Evolutionary conservation across 2,797 vertebrate species (phyloP), one percentile per base, ranked within the genome.

Genomic region (Acanthurus tractus): DNA sequence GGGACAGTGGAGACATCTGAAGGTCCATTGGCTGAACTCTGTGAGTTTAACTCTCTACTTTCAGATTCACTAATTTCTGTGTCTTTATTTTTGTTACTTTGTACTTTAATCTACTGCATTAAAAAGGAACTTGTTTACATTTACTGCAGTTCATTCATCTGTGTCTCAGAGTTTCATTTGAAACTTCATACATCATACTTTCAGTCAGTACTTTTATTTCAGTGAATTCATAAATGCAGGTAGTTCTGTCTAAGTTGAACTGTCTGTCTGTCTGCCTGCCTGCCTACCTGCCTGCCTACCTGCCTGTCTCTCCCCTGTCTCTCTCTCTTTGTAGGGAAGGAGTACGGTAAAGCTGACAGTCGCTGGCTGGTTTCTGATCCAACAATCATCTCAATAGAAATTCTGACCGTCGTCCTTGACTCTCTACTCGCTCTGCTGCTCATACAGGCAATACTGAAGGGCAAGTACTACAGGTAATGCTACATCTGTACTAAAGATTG

Each of bases 271-370:
- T 25, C 3, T 25, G 25, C 22, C 9, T 54, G 10, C 8, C 9
- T 58, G 17, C 38, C 2, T 57, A 2, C 15, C 57, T 59, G 38
- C 12, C 56, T 14, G 2, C 20, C 18, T 58, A 18, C 40, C 57
- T 59, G 15, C 20, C 22, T 62, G 6, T 34, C 6, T 25, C 4
- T 9, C 17, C 34, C 14, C 9, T 63, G 1, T 46, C 42, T 46
- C 14, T 45, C 7, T 12, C 10, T 29, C 1, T 40, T 52, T 73
- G 66, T 17, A 96, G 96, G 96, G 96, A 96, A 94, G 75, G 96
- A 97, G 85, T 96, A 96, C 59, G 88, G 96, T 42, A 96, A 94
- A 88, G 96, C 96, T 2, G 96, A 96, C 76, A 68, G 87, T 18
- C 94, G 95, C 10, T 96, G 95, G 94, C 82, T 95, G 36, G 17